Conservation (phyloP, 2,888 invertebrate species). For the Tetragonisca angustula region DNA sequence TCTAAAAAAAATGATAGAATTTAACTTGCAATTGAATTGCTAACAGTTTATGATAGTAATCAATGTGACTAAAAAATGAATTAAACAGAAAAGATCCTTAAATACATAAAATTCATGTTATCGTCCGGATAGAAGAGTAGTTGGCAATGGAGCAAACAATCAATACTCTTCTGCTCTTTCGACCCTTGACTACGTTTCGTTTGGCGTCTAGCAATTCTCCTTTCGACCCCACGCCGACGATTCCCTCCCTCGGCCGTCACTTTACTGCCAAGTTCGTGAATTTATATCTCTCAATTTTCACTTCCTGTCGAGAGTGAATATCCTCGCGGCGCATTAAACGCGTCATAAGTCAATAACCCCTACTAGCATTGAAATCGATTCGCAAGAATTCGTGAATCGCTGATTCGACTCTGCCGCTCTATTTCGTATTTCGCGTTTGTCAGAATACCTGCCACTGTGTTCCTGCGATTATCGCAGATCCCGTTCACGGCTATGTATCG, state of each 20-base stretch:
- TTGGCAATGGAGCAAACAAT: constrained; percentile 46
- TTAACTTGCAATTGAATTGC: no score
- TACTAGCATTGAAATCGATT: constrained; percentile 26
- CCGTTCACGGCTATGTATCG: no score
- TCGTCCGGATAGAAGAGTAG: not conserved
- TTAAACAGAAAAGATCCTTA: not conserved
- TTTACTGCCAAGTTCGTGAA: constrained; percentile 42
- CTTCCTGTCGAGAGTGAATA: constrained; percentile 34
- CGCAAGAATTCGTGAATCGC: not conserved
- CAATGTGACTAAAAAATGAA: no score
- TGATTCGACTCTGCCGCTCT: not conserved
- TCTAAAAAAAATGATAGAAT: no score
- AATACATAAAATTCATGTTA: not conserved
- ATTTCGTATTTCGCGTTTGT: not conserved
- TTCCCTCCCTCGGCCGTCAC: constrained; percentile 24
- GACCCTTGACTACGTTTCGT: constrained; percentile 43
- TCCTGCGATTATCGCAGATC: not conserved
- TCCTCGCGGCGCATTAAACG: constrained; percentile 14
- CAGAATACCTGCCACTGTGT: not conserved
- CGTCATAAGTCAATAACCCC: constrained; percentile 31
- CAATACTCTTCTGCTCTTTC: constrained; percentile 57
- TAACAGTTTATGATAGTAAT: no score
- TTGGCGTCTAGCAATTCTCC: constrained; percentile 44
- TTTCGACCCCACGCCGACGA: constrained; percentile 25
- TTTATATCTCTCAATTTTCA: constrained; percentile 44